These are phyloP conservation scores for Drosophila rellima DNA, from an alignment of 2,888 invertebrate genomes.

Conservation along the genomic window DNA sequence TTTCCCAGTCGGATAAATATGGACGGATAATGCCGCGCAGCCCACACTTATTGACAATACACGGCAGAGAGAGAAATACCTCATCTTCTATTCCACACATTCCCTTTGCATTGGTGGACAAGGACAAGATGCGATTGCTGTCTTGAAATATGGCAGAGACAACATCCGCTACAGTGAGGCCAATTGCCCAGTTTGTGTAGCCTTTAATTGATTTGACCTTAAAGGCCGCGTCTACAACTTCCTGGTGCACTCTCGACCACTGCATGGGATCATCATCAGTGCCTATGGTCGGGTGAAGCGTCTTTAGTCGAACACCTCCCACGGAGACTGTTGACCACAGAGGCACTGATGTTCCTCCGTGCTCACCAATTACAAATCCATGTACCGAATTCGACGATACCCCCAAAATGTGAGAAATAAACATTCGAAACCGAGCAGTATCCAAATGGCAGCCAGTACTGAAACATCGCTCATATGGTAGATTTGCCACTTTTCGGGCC, in stretches of 20 bases:
- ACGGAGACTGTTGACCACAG: constrained; percentile 96
- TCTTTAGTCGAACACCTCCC: constrained; percentile 91
- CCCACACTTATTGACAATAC: constrained; percentile 89
- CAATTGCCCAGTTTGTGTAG: constrained; percentile 95
- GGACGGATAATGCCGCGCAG: constrained; percentile 90
- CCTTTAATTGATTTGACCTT: constrained; percentile 93
- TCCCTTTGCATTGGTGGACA: constrained; percentile 89
- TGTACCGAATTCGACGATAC: constrained; percentile 92
- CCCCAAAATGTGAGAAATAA: constrained; percentile 91
- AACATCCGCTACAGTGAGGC: constrained; percentile 90
- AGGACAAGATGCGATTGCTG: constrained; percentile 89
- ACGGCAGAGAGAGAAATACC: constrained; percentile 93
- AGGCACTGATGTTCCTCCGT: constrained; percentile 94
- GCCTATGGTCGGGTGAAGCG: constrained; percentile 90
- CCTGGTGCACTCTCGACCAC: constrained; percentile 90
- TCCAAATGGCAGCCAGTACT: constrained; percentile 96
- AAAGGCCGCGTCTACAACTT: constrained; percentile 92
- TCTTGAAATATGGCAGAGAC: constrained; percentile 89
- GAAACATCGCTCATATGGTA: constrained; percentile 93
- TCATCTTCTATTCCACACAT: constrained; percentile 90
- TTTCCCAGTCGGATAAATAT: constrained; percentile 88
- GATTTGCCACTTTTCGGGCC: constrained; percentile 94
- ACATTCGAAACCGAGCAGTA: constrained; percentile 93
- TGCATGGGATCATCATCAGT: constrained; percentile 89
- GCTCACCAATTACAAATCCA: constrained; percentile 96